Evolutionary conservation across 2,113 vertebrate genomes (phyloP).

Genomic region (Paramormyrops kingsleyae): DNA sequence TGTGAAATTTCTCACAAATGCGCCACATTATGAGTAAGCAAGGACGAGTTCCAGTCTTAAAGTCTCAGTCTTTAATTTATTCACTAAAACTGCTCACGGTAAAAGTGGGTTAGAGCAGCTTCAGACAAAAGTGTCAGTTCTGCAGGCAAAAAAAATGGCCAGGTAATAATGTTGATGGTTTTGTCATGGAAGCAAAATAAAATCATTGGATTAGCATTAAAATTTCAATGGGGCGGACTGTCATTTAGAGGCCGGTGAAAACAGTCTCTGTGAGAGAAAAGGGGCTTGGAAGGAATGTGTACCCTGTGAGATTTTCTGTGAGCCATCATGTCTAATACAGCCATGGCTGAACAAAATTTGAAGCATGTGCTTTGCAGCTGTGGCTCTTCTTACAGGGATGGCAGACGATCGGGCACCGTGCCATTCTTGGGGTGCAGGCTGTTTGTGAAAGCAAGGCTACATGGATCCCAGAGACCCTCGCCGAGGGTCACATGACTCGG

Average conservation of each 20-base stretch:
- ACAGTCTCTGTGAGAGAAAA: not conserved
- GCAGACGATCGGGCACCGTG: not conserved
- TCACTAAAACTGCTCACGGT: not conserved
- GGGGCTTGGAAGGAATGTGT: not conserved
- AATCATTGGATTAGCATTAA: not conserved
- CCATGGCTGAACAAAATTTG: not conserved
- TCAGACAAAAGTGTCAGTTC: not conserved
- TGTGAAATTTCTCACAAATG: not conserved
- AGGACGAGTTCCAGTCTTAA: not conserved
- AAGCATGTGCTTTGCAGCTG: not conserved
- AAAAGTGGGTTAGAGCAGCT: not conserved
- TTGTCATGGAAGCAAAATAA: not conserved
- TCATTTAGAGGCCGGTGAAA: not conserved
- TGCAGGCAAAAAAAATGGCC: not conserved
- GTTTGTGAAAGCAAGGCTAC: not conserved
- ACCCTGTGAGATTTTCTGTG: not conserved
- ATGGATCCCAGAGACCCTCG: not conserved
- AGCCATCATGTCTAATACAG: not conserved
- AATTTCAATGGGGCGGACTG: not conserved
- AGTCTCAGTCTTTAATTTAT: not conserved
- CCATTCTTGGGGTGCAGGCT: not conserved
- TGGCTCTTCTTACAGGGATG: not conserved
- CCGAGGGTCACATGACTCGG: not conserved
- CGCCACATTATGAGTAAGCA: not conserved
- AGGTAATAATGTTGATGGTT: not conserved